Conservation (phyloP, 1,140 invertebrate genomes). For the Wasmannia auropunctata region DNA sequence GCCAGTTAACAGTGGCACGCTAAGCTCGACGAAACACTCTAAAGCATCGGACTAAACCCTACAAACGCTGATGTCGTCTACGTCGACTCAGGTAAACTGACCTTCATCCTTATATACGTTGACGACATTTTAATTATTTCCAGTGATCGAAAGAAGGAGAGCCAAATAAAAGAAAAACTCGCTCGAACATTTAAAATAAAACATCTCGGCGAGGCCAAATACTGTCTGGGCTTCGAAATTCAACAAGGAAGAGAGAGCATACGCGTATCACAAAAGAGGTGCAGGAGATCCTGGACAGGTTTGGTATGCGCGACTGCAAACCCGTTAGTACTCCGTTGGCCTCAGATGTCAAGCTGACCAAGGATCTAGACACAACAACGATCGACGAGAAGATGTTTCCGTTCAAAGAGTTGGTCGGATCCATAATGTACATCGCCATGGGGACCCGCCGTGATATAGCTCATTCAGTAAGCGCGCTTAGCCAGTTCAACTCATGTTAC, state of each 20-base stretch:
- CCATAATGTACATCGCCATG: not conserved
- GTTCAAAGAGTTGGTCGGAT: not conserved
- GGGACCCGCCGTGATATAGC: not conserved
- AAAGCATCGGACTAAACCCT: conserved; percentile 62
- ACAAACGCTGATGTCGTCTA: conserved; percentile 78
- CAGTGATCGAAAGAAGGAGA: not conserved
- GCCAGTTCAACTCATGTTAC: not conserved
- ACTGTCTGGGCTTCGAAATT: not conserved
- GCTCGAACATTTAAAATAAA: not conserved
- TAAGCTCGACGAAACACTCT: conserved; percentile 67
- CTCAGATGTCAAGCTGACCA: not conserved
- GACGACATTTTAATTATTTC: not conserved
- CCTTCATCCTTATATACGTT: not conserved
- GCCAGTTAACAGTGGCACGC: conserved; percentile 75
- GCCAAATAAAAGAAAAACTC: not conserved
- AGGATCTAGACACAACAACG: not conserved
- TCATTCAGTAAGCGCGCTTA: not conserved
- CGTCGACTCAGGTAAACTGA: conserved; percentile 24
- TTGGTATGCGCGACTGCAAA: not conserved
- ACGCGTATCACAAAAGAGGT: not conserved
- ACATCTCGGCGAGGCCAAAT: not conserved
- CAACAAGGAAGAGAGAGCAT: not conserved
- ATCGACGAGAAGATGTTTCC: not conserved
- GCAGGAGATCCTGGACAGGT: not conserved
- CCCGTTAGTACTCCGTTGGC: not conserved